These are phyloP conservation scores for Xestia sexstrigata DNA, from an alignment of 2,888 invertebrate species.

Conservation along the genomic window DNA sequence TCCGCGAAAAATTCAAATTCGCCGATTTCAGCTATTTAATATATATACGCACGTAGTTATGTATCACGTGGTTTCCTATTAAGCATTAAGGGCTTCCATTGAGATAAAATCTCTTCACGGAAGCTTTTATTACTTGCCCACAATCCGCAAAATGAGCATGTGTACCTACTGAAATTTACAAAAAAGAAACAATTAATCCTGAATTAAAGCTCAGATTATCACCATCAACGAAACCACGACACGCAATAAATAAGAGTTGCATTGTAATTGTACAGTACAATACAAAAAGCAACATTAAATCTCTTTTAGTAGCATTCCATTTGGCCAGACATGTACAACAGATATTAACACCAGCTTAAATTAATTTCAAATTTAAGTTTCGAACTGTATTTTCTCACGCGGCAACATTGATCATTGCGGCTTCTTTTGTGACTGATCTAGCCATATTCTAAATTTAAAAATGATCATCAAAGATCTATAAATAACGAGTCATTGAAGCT, in stretches of 20 bases:
- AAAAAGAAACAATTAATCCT: neutral
- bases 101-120: neutral
- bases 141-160: neutral
- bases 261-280: conserved; percentile 29
- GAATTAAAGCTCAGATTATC: conserved; percentile 2
- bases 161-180: neutral
- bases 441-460: conserved; percentile 72
- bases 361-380: conserved; percentile 81
- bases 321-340: conserved; percentile 66
- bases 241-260: conserved; percentile 24
- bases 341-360: conserved; percentile 77
- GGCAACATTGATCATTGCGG: conserved; percentile 72
- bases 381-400: conserved; percentile 81
- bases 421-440: conserved; percentile 70
- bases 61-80: no score
- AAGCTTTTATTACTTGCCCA: no score
- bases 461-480: conserved; percentile 70
- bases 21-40: no score
- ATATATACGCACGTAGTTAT: no score
- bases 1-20: no score
- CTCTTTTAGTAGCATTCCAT: conserved; percentile 45
- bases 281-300: conserved; percentile 37
- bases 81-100: no score
- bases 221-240: conserved; percentile 4
- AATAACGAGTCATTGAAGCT: conserved; percentile 71